Evolutionary conservation across 2,797 vertebrate genomes (phyloP).

Genomic region (Chiroxiphia lanceolata): DNA sequence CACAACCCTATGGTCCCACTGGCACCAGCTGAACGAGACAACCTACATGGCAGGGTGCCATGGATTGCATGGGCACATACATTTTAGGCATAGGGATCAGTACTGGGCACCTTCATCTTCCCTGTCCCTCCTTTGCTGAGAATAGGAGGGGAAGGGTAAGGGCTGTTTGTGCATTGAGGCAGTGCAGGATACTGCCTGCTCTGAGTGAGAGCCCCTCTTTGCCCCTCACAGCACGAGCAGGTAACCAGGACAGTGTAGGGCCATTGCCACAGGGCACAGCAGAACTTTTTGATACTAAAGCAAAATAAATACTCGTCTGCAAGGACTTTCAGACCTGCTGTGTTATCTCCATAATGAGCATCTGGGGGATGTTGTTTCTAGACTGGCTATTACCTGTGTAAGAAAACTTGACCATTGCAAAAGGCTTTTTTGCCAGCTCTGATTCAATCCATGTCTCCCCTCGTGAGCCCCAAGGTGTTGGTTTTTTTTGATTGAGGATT

Average conservation of each 20-base stretch:
- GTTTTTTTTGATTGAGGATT: neutral
- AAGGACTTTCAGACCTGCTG: neutral
- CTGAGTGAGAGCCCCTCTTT: neutral
- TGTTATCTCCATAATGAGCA: neutral
- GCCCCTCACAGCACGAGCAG: too few species aligned
- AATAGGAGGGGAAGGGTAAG: neutral
- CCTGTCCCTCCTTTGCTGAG: neutral
- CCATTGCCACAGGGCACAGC: too few species aligned
- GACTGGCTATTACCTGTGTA: neutral
- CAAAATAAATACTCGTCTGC: neutral
- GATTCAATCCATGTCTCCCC: neutral
- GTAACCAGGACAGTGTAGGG: neutral
- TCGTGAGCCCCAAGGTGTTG: neutral
- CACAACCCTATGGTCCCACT: neutral
- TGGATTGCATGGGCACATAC: fast-evolving
- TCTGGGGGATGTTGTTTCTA: neutral
- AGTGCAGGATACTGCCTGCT: neutral
- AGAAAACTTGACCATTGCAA: neutral
- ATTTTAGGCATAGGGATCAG: neutral
- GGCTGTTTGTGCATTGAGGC: neutral
- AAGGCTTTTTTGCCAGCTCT: neutral
- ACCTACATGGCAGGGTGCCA: neutral
- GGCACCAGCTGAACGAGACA: neutral
- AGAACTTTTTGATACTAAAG: neutral
- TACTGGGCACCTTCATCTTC: neutral